Evolutionary conservation across 1,140 invertebrate species (phyloP).

Genomic region (Saccostrea glomerata): DNA sequence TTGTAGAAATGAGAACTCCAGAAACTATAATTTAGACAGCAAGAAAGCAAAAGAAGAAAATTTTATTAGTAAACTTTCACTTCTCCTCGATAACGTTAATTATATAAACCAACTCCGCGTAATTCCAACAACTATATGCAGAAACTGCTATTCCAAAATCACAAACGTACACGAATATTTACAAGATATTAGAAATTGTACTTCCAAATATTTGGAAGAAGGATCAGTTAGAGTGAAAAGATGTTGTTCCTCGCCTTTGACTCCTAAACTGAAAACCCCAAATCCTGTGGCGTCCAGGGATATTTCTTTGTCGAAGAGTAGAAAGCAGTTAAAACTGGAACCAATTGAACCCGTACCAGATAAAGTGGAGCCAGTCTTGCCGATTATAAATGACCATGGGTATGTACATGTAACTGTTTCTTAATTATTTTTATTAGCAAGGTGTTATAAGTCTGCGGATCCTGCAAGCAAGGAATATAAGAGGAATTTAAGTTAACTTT

Average conservation of each 20-base stretch:
- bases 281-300: neutral
- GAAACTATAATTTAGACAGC: neutral
- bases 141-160: neutral
- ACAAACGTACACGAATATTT: neutral
- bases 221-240: conserved; percentile 3
- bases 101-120: neutral
- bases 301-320: neutral
- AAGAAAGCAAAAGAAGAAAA: neutral
- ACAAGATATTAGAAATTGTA: conserved; percentile 6
- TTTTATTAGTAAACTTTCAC: neutral
- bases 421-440: neutral
- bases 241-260: neutral
- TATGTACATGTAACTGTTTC: neutral
- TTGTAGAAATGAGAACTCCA: neutral
- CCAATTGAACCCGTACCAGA: neutral
- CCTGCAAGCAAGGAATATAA: neutral
- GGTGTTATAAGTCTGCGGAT: neutral
- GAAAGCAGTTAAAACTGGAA: conserved; percentile 3
- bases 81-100: neutral
- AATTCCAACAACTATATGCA: conserved; percentile 5
- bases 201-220: neutral
- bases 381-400: neutral
- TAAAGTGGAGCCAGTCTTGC: neutral
- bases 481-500: neutral
- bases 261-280: neutral